Evolutionary conservation across 30 jellyfish, hydroid and myxozoan genomes (phyloP).

Genomic region (Nemopilema nomurai): DNA sequence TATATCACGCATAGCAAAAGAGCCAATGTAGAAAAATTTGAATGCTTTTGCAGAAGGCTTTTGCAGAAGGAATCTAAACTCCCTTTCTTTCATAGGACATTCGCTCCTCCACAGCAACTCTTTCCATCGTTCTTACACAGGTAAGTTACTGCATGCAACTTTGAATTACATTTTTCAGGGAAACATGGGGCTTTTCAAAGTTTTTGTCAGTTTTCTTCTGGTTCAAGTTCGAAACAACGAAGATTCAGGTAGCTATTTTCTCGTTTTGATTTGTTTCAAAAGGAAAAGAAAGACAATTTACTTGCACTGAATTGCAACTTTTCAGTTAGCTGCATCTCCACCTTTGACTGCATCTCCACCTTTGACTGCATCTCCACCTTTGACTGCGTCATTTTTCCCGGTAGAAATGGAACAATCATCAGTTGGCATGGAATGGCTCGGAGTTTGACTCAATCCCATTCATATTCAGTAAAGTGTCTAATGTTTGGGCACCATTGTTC

Average conservation of each 20-base stretch:
- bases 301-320: not conserved
- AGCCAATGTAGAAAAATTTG: no score
- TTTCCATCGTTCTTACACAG: not conserved
- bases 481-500: constrained; percentile 26
- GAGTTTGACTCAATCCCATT: constrained; percentile 2
- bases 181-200: no score
- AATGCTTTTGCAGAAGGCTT: no score
- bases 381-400: not conserved
- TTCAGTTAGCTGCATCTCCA: not conserved
- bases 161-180: no score
- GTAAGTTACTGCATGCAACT: not conserved
- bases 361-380: not conserved
- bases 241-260: no score
- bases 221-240: no score
- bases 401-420: constrained; percentile 42
- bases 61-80: not conserved
- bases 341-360: no score
- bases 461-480: not conserved
- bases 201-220: no score
- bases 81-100: constrained; percentile 1
- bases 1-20: no score
- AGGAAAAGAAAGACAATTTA: not conserved
- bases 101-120: constrained; percentile 14
- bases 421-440: constrained; percentile 37
- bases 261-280: not conserved